phyloP scores from a whole-genome alignment of 2,797 vertebrate species.

The Lemur catta region DNA sequence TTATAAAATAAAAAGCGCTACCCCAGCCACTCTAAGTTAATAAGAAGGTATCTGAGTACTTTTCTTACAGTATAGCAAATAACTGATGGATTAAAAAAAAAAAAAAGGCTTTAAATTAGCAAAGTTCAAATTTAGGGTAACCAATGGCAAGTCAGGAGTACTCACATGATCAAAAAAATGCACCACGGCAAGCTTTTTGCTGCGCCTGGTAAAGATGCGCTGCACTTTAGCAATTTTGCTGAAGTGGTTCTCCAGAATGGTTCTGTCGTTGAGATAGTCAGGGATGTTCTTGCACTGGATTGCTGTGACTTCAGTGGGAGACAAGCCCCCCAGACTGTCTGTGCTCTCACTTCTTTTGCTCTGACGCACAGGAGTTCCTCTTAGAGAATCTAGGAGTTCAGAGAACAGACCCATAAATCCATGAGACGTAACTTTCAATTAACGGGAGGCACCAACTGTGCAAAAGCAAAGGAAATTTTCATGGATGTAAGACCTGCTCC shows the following conservation, averaged over 20 bases:
- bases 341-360: conserved; percentile 83
- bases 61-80: not conserved
- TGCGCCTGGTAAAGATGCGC: conserved; percentile 85
- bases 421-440: not conserved
- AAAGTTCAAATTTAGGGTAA: not conserved
- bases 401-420: not conserved
- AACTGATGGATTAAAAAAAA: not conserved
- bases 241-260: conserved; percentile 89
- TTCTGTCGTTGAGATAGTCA: conserved; percentile 86
- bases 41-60: not conserved
- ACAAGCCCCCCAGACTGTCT: conserved; percentile 83
- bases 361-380: conserved; percentile 69
- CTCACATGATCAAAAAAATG: conserved; percentile 94
- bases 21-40: not conserved
- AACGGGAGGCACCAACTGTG: not conserved
- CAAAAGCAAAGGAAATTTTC: not conserved
- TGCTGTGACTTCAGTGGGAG: conserved; percentile 83
- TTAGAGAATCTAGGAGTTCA: conserved; percentile 66
- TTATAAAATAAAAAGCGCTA: not conserved
- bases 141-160: not conserved
- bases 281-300: conserved; percentile 92
- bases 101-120: not conserved
- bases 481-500: not conserved
- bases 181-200: conserved; percentile 88
- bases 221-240: conserved; percentile 89